Base-by-base conservation (phyloP, 2,113 vertebrate genomes). In the Cervus canadensis region DNA sequence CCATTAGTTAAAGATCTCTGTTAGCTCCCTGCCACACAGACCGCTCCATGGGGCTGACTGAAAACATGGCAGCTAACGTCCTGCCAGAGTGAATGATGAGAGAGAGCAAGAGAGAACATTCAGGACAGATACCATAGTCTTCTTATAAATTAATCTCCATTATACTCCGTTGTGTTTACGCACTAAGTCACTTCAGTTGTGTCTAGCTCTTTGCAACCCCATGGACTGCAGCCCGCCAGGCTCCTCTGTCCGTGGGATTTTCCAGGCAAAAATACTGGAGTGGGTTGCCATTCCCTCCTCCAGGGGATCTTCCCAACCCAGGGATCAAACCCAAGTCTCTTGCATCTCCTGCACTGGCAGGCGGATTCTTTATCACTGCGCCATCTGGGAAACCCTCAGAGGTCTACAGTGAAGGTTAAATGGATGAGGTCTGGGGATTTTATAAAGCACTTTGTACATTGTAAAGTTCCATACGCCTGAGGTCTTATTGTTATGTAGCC, bases 91-190 rank as follows among this genome's bases (percentile, higher is more conserved):
- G 59, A 90, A 17, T 19, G 28, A 26, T 13, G 25, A 84, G 7
- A 82, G 26, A 87, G 19, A 52, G 36, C 28, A 82, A 11, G 45
- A 62, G 28, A 57, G 54, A 71, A 67, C 4, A 54, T 19, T 89
- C 36, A 40, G 33, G 26, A 96, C 30, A 60, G 43, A 83, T 64
- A 28, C 25, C 33, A 40, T 5, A 67, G 6, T 59, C 62, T 67
- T 79, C 43, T 6, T 45, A 33, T 78, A 82, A 64, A 6, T 81
- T 60, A 56, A 23, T 45, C 36, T 76, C 71, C 12, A 43, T 15
- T 76, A 43, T 3, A 43, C 40, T 25, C 40, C 0, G 1, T 26
- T 76, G 40, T 76, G 23, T 14, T 76, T 76, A 43, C 1, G 0
- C 23, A 43, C 71, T 33, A 76, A 76, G 71, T 76, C 71, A 43